phyloP scores from a whole-genome alignment of 2,113 vertebrate species.

The Romanogobio albipinnatus region DNA sequence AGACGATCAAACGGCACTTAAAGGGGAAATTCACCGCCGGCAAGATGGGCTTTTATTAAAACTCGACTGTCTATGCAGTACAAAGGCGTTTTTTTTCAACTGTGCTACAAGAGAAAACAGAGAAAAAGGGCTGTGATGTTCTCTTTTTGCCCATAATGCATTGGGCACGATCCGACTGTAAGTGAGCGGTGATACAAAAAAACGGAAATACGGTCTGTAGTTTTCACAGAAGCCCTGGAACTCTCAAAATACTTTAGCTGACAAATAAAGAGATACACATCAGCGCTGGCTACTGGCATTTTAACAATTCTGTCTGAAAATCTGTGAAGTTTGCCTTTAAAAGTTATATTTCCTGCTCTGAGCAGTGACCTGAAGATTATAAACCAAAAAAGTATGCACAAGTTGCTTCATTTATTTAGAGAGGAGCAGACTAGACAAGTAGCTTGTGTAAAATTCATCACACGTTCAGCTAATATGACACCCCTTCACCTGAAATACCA shows the following conservation, averaged over 20 bases:
- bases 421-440: not conserved
- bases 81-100: not conserved
- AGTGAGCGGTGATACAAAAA: not conserved
- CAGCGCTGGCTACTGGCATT: not conserved
- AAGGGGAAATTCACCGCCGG: not conserved
- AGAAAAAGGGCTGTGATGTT: not conserved
- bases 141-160: not conserved
- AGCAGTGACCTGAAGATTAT: not conserved
- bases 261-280: too few relatives aligned
- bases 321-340: not conserved
- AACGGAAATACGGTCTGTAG: not conserved
- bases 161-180: not conserved
- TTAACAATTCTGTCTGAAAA: not conserved
- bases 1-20: not conserved
- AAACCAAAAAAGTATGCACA: not conserved
- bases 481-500: conserved; percentile 46
- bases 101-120: not conserved
- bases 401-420: not conserved
- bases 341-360: not conserved
- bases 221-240: not conserved
- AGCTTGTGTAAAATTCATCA: conserved; percentile 19
- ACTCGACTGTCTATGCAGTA: not conserved
- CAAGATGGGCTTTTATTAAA: conserved; percentile 3
- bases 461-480: not conserved
- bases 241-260: not conserved